Conservation (phyloP, 2,888 invertebrate genomes). For the Agrilus mali region DNA sequence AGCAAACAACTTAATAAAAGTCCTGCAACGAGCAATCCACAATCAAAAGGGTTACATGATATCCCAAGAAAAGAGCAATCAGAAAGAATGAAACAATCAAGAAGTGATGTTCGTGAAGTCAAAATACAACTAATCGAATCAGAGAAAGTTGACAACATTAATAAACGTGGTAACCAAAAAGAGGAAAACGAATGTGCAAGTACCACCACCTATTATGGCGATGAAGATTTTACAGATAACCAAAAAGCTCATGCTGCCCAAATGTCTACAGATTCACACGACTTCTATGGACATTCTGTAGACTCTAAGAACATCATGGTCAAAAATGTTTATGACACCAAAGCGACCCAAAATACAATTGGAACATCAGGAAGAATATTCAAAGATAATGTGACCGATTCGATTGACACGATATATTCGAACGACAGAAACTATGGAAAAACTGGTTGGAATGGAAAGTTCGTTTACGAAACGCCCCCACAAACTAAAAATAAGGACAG, state of each 20-base stretch:
- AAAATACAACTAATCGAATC: too few relatives aligned
- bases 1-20: conserved; percentile 1
- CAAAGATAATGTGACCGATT: conserved; percentile 37
- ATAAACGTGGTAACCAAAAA: neutral
- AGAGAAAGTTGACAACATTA: too few relatives aligned
- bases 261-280: conserved; percentile 21
- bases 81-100: too few relatives aligned
- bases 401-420: conserved; percentile 28
- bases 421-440: conserved; percentile 32
- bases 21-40: too few relatives aligned
- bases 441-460: conserved; percentile 32
- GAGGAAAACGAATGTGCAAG: too few relatives aligned
- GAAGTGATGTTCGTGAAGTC: too few relatives aligned
- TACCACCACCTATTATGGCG: conserved; percentile 16
- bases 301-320: conserved; percentile 25
- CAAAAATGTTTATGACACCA: conserved; percentile 28
- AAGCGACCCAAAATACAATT: conserved; percentile 30
- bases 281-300: conserved; percentile 27
- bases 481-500: neutral
- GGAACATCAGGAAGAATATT: conserved; percentile 34
- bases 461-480: conserved; percentile 25
- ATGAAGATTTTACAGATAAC: conserved; percentile 22
- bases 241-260: conserved; percentile 20
- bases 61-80: neutral
- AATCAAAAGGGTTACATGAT: neutral